Evolutionary conservation across 1,140 invertebrate genomes (phyloP), one percentile per base, ranked within the genome.

Genomic region (Bombus huntii): DNA sequence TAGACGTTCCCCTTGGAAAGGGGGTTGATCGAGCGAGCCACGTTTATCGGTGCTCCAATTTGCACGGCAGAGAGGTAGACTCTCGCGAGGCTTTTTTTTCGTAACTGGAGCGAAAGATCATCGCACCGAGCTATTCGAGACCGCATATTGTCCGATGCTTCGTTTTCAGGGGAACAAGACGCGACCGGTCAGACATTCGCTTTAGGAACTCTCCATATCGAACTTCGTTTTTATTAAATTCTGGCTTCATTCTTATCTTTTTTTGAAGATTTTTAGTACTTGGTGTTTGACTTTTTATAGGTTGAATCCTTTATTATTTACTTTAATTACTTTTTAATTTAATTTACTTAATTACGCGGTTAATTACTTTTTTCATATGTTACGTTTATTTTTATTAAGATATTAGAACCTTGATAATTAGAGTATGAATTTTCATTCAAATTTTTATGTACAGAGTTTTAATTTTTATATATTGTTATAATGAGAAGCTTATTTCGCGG

Each of bases 41-140:
- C 53, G 81, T 76, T 76, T 62, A 74, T 83, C 81, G 81, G 81
- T 66, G 81, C 57, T 83, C 81, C 81, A 83, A 83, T 83, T 83
- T 83, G 59, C 68, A 59, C 79, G 31, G 22, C 31, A 79, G 22
- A 79, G 65, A 70, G 78, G 44, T 13, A 47, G 78, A 53, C 31
- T 39, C 42, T 70, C 42, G 42, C 65, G 62, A 37, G 44, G 42
- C 18, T 68, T 71, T 80, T 79, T 80, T 81, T 81, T 74, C 80
- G 71, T 62, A 82, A 82, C 59, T 75, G 39, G 81, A 75, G 70
- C 71, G 70, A 65, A 81, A 72, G 79, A 81, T 81, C 79, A 62
- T 59, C 31, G 72, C 42, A 37, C 15, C 31, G 15, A 37, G 9
- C 42, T 13, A 53, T 34, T 13, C 9, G 57, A 65, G 37, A 25